phyloP scores from a whole-genome alignment of 2,797 vertebrate species.

The Anabas testudineus region DNA sequence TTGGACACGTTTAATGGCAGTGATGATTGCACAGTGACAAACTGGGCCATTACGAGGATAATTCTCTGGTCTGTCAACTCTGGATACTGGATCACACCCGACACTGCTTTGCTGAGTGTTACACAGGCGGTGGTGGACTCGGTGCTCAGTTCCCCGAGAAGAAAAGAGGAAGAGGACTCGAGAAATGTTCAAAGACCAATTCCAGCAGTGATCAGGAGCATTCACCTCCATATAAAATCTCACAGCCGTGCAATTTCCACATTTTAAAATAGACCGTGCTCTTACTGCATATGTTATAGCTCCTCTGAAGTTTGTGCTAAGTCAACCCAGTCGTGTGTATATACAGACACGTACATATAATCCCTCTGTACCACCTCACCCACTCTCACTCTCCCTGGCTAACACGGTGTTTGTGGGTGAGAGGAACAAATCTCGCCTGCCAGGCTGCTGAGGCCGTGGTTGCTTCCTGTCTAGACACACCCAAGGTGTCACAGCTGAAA shows the following conservation, averaged over 20 bases:
- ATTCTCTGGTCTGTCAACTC: slow-evolving; percentile 62
- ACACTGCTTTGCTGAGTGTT: slow-evolving; percentile 37
- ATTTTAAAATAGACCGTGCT: slow-evolving; percentile 10
- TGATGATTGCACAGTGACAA: slow-evolving; percentile 53
- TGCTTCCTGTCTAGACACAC: slow-evolving; percentile 70
- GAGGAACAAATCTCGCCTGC: slow-evolving; percentile 40
- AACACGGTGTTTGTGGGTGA: slow-evolving; percentile 45
- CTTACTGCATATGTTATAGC: slow-evolving; percentile 2
- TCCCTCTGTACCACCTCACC: slow-evolving; percentile 21
- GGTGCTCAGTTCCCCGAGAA: slow-evolving; percentile 16
- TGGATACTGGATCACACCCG: slow-evolving; percentile 49
- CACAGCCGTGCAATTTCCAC: neutral
- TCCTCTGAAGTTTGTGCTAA: slow-evolving; percentile 22
- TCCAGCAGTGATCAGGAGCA: neutral
- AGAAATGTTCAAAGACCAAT: slow-evolving; percentile 34
- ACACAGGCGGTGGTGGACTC: slow-evolving; percentile 13
- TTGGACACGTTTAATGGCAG: slow-evolving; percentile 40
- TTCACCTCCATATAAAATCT: slow-evolving; percentile 30
- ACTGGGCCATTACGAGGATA: slow-evolving; percentile 53
- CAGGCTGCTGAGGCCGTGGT: slow-evolving; percentile 38
- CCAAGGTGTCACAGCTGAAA: slow-evolving; percentile 64
- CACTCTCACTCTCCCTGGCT: slow-evolving; percentile 27
- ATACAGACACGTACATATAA: slow-evolving; percentile 1
- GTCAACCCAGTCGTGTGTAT: slow-evolving; percentile 9
- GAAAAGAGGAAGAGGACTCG: slow-evolving; percentile 30